phyloP scores from a whole-genome alignment of 2,113 vertebrate species.

The Enhydra lutris region DNA sequence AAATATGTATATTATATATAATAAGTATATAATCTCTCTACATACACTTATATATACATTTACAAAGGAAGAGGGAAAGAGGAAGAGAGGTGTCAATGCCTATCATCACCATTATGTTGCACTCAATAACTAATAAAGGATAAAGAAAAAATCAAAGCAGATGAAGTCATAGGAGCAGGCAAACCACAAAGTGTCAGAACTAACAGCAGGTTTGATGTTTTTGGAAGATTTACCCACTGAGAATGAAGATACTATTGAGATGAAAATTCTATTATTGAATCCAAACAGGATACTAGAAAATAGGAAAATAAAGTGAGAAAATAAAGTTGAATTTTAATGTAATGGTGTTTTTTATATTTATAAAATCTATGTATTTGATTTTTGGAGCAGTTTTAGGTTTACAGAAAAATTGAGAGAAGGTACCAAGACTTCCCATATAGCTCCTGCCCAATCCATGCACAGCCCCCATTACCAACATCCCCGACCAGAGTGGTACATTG shows the following conservation, averaged over 20 bases:
- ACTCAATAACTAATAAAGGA: background rate
- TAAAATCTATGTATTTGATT: background rate
- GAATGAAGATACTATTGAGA: background rate
- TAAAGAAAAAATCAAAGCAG: background rate
- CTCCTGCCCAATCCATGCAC: background rate
- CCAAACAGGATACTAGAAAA: background rate
- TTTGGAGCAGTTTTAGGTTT: background rate
- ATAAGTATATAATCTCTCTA: background rate
- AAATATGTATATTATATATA: background rate
- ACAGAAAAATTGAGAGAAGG: background rate
- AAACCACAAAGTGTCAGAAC: background rate
- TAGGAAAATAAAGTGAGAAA: background rate
- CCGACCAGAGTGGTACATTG: background rate
- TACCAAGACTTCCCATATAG: background rate
- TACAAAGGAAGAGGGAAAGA: background rate
- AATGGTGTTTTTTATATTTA: background rate
- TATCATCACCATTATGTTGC: background rate
- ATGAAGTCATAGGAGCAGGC: background rate
- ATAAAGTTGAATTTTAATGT: background rate
- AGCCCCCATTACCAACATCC: background rate
- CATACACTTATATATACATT: background rate
- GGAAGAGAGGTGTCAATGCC: background rate
- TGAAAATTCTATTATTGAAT: background rate
- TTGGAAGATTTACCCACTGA: background rate
- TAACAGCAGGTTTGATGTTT: background rate